Evolutionary conservation across 2,888 invertebrate genomes (phyloP).

Genomic region (Branchipolynoe longqiensis): DNA sequence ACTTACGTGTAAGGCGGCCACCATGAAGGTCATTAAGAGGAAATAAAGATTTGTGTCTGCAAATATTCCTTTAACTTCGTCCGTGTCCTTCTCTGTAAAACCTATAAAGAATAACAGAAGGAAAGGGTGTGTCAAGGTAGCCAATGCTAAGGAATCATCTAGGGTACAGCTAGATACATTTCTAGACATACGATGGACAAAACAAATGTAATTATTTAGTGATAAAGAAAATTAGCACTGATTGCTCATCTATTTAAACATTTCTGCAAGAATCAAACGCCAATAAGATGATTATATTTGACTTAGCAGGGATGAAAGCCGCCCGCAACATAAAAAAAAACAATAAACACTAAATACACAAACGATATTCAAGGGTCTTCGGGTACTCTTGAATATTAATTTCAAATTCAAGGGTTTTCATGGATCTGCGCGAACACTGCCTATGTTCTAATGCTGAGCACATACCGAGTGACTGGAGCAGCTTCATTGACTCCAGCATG

Average conservation of each 20-base stretch:
- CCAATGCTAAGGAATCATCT: too few relatives aligned
- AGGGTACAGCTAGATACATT: too few relatives aligned
- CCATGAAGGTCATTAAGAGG: conserved; percentile 92
- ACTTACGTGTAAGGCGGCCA: conserved; percentile 95
- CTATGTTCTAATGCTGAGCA: too few relatives aligned
- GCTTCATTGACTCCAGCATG: conserved; percentile 79
- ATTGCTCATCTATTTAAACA: background rate
- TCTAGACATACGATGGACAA: too few relatives aligned
- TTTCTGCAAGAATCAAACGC: background rate
- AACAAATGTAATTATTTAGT: background rate
- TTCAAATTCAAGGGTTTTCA: too few relatives aligned
- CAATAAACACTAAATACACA: too few relatives aligned
- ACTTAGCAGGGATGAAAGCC: too few relatives aligned
- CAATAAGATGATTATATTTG: background rate
- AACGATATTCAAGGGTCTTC: too few relatives aligned
- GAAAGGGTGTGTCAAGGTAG: background rate
- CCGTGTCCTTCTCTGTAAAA: conserved; percentile 95
- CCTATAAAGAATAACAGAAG: conserved; percentile 80
- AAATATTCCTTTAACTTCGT: conserved; percentile 97
- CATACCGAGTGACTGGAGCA: conserved; percentile 83
- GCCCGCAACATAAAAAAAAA: too few relatives aligned
- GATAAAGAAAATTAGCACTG: background rate
- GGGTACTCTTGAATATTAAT: too few relatives aligned
- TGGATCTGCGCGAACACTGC: too few relatives aligned
- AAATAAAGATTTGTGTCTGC: conserved; percentile 97